Evolutionary conservation across 2,888 invertebrate genomes (phyloP).

Genomic region (Idaea aversata): DNA sequence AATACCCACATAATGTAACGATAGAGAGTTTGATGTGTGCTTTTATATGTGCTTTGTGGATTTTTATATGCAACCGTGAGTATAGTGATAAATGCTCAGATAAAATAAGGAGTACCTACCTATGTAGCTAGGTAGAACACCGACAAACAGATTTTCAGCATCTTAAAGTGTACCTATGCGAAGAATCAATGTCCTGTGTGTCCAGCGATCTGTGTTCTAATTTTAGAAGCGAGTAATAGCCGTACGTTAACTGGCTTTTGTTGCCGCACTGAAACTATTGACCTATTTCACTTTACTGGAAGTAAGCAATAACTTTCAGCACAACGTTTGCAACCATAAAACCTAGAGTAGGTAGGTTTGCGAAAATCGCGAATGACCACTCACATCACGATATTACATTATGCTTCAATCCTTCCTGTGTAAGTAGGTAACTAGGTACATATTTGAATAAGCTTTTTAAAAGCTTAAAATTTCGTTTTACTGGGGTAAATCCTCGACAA

Average conservation of each 20-base stretch:
- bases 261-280: slow-evolving; percentile 79
- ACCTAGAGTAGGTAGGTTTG: slow-evolving; percentile 34
- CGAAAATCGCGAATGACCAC: slow-evolving; percentile 48
- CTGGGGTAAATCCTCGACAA: too few relatives aligned
- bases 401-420: slow-evolving; percentile 11
- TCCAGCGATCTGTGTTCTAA: slow-evolving; percentile 52
- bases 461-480: too few relatives aligned
- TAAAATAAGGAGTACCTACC: neutral
- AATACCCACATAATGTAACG: neutral
- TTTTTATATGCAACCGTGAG: neutral
- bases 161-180: slow-evolving; percentile 12
- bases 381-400: neutral
- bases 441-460: neutral
- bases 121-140: neutral
- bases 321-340: slow-evolving; percentile 69
- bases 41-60: neutral
- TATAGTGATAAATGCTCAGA: too few relatives aligned
- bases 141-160: slow-evolving; percentile 3
- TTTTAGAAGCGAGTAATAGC: slow-evolving; percentile 60
- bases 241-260: slow-evolving; percentile 73
- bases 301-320: slow-evolving; percentile 78
- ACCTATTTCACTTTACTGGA: slow-evolving; percentile 79
- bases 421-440: slow-evolving; percentile 9
- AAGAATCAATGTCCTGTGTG: slow-evolving; percentile 28
- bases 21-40: neutral